Percentiles rank a stretch among this genome's conserved stretches.
phyloP scores from a whole-genome alignment of 1,140 invertebrate species.

The Marisa cornuarietis region DNA sequence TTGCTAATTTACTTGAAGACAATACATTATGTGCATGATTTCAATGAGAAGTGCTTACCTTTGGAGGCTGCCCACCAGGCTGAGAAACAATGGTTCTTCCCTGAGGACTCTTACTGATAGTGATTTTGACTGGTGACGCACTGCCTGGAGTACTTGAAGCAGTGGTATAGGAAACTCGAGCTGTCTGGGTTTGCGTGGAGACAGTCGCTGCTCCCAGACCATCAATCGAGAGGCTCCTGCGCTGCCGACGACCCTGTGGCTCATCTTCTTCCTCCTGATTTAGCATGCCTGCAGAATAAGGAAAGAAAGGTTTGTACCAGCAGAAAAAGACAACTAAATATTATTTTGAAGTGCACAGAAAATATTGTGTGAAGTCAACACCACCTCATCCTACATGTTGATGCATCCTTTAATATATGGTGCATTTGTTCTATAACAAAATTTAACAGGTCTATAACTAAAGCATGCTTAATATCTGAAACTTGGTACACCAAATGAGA shows the following conservation, averaged over 20 bases:
- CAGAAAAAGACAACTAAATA: too few relatives aligned
- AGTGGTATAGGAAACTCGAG: conserved; percentile 47
- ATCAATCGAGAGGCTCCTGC: conserved; percentile 53
- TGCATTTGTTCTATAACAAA: too few relatives aligned
- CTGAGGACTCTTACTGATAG: conserved; percentile 61
- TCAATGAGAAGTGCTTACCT: conserved; percentile 38
- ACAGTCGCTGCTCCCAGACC: conserved; percentile 50
- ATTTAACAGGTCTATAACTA: background rate
- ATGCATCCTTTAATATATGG: too few relatives aligned
- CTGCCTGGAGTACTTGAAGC: conserved; percentile 42
- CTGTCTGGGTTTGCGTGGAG: conserved; percentile 44
- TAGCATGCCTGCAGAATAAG: conserved; percentile 32
- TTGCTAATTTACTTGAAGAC: background rate
- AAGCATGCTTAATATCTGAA: background rate
- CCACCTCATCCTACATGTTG: too few relatives aligned
- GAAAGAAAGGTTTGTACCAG: too few relatives aligned
- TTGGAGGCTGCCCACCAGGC: conserved; percentile 54
- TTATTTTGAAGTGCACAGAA: too few relatives aligned
- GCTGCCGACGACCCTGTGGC: conserved; percentile 32
- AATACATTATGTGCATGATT: background rate
- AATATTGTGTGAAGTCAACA: too few relatives aligned
- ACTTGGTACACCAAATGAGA: background rate
- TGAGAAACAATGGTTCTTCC: conserved; percentile 46
- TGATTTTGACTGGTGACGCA: conserved; percentile 61
- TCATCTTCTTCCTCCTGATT: conserved; percentile 61